Percentiles rank a stretch among this genome's conserved stretches.
These are phyloP conservation scores for Formica exsecta DNA, from an alignment of 1,140 invertebrate species.

Conservation along the genomic window DNA sequence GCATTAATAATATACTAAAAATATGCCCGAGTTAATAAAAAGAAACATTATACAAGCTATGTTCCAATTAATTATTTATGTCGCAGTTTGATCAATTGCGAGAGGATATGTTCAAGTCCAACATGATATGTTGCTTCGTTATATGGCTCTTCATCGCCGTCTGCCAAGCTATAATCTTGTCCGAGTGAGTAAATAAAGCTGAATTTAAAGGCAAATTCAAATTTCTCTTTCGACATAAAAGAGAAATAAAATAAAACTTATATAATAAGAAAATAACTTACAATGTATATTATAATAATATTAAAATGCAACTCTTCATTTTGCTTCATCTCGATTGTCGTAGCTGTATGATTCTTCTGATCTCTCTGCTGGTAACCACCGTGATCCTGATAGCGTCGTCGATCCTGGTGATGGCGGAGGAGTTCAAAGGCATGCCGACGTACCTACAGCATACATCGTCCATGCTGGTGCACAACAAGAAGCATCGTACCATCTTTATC, in stretches of 20 bases:
- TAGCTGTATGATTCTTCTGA: constrained; percentile 88
- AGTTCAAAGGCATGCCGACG: constrained; percentile 90
- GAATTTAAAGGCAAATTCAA: no score
- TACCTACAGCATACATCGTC: constrained; percentile 91
- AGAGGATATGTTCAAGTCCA: constrained; percentile 97
- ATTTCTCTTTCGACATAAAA: no score
- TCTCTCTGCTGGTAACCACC: constrained; percentile 89
- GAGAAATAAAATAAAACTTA: no score
- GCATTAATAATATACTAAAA: neutral
- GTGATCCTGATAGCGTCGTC: constrained; percentile 90
- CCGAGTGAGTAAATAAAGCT: constrained; percentile 87
- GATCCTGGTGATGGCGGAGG: constrained; percentile 94
- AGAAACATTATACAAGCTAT: neutral
- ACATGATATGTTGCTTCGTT: constrained; percentile 96
- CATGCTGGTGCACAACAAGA: constrained; percentile 90
- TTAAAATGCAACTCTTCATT: neutral
- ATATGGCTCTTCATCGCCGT: constrained; percentile 96
- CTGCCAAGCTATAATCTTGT: constrained; percentile 93
- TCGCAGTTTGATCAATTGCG: constrained; percentile 93
- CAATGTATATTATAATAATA: no score
- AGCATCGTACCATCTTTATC: constrained; percentile 92
- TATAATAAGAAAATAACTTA: no score
- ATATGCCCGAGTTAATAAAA: neutral
- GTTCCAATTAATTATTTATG: neutral
- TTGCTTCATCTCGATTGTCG: constrained; percentile 28